Base-by-base conservation (phyloP, 2,113 vertebrate species). In the Heterotilapia buettikoferi region DNA sequence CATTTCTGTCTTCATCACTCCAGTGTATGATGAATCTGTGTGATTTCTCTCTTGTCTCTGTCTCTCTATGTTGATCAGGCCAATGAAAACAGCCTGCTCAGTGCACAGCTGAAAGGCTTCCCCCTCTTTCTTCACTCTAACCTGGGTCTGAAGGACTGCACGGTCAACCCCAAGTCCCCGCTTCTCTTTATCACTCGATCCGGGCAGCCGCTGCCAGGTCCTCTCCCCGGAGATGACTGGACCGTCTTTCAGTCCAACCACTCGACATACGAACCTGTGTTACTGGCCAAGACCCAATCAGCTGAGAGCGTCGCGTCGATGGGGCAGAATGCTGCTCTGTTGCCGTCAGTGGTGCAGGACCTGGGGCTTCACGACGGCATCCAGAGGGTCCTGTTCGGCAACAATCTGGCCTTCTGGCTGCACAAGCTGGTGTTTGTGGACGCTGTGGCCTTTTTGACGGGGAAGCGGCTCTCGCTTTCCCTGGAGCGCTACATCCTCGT, bases 161-260 rank as follows among this genome's bases (percentile, higher is more conserved):
- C 96, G 36, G 98, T 99, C 94, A 99, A 98, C 95, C 96, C 98
- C 88, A 98, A 98, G 93, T 99, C 98, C 0, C 98, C 98, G 0
- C 96, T 99, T 81, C 97, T 99, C 47, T 98, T 98, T 5, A 98
- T 99, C 95, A 99, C 98, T 0, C 97, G 97, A 33, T 97, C 98
- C 10, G 98, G 97, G 0, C 97, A 99, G 95, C 97, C 98, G 57
- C 96, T 99, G 91, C 98, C 97, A 47, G 98, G 98, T 0, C 97
- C 98, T 36, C 97, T 99, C 18, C 98, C 98, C 0, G 98, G 98
- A 1, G 98, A 99, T 29, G 98, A 99, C 94, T 99, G 98, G 98
- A 99, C 98, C 0, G 98, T 99, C 59, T 99, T 99, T 95, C 98
- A 99, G 95, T 99, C 98, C 80, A 99, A 99, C 95, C 98, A 99